Evolutionary conservation across 2,113 vertebrate species (phyloP).

Genomic region (Polypterus bichir): DNA sequence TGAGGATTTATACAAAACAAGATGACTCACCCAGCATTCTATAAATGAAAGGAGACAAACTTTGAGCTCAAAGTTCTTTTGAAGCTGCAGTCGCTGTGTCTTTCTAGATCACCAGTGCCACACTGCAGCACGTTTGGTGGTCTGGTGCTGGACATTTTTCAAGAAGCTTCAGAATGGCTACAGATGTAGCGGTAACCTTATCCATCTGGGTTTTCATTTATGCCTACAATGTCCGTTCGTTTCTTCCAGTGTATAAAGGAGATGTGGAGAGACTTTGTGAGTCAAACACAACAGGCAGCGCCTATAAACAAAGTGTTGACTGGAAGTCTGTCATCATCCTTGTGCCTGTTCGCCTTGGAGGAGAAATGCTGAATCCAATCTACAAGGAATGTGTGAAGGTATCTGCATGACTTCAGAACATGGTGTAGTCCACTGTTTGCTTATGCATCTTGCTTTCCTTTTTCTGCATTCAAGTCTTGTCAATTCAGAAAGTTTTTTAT

Average conservation of each 20-base stretch:
- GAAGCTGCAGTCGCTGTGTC: no score
- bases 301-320: constrained; percentile 26
- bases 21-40: no score
- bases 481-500: not conserved
- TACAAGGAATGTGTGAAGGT: constrained; percentile 83
- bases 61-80: no score
- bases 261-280: constrained; percentile 61
- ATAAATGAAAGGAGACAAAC: no score
- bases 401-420: not conserved
- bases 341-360: constrained; percentile 76
- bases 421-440: not conserved
- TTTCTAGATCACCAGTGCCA: no score
- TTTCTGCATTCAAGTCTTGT: not conserved
- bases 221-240: not conserved
- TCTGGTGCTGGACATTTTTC: no score
- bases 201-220: not conserved
- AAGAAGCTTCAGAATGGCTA: no score
- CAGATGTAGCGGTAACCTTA: no score
- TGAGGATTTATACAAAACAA: no score
- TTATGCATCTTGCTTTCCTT: not conserved
- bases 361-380: constrained; percentile 72
- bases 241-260: constrained; percentile 67
- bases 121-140: no score
- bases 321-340: constrained; percentile 76
- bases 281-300: constrained; percentile 14